A percentile compares a stretch with the other conserved stretches of the same genome.
Evolutionary conservation across 2,113 vertebrate genomes (phyloP).

Genomic region (Macrotis lagotis): DNA sequence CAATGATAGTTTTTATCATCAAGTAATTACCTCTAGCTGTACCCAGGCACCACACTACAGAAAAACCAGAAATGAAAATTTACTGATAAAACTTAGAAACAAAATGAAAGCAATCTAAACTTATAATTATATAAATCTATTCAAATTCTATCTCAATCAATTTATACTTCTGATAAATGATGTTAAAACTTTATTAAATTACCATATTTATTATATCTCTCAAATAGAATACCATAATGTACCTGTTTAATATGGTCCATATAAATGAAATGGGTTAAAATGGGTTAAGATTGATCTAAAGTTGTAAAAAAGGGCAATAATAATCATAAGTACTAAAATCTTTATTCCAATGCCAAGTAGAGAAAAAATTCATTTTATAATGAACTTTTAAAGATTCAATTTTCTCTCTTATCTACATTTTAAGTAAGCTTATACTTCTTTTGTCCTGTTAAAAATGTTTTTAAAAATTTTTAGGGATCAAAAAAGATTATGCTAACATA

Average conservation of each 20-base stretch:
- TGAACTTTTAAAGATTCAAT: neutral
- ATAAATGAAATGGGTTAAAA: neutral
- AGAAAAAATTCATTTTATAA: neutral
- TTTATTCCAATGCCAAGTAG: too few relatives aligned
- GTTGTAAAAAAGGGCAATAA: slow-evolving; percentile 3
- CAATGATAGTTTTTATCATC: neutral
- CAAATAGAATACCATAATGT: neutral
- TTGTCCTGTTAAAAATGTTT: slow-evolving; percentile 31
- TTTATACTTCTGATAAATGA: slow-evolving; percentile 15
- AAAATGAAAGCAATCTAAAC: neutral
- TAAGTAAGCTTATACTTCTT: slow-evolving; percentile 1
- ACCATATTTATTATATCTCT: neutral
- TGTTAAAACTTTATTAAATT: neutral
- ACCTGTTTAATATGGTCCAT: neutral
- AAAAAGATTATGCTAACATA: neutral
- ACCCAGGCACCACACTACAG: neutral
- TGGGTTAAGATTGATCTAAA: neutral
- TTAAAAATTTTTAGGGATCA: slow-evolving; percentile 27
- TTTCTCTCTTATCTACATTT: neutral
- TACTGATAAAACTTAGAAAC: neutral
- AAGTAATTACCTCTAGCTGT: neutral
- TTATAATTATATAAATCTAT: neutral
- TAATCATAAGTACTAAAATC: neutral
- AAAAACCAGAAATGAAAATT: slow-evolving; percentile 10
- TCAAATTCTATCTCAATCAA: neutral